phyloP scores from a whole-genome alignment of 30 jellyfish, hydroid and myxozoan genomes.

The Hydractinia echinata region DNA sequence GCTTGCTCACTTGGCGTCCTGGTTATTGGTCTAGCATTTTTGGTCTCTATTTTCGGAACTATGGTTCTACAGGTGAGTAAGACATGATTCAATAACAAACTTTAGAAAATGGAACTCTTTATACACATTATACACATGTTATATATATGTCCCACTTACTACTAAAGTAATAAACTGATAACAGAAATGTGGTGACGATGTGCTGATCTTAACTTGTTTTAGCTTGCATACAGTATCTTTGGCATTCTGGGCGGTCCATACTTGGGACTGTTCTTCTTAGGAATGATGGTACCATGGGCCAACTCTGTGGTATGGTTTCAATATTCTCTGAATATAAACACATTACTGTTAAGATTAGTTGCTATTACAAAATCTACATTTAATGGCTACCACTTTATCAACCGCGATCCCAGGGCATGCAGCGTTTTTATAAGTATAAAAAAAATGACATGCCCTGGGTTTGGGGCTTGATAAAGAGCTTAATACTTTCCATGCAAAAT shows the following conservation, averaged over 20 bases:
- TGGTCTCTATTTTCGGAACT: slow-evolving; percentile 84
- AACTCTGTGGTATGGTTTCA: slow-evolving; percentile 53
- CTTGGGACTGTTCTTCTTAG: slow-evolving; percentile 87
- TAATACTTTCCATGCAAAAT: too few relatives aligned
- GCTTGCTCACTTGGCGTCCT: slow-evolving; percentile 86
- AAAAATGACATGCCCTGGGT: too few relatives aligned
- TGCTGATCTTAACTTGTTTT: background rate
- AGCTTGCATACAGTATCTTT: slow-evolving; percentile 94
- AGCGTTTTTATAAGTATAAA: too few relatives aligned
- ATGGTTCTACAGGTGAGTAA: slow-evolving; percentile 86
- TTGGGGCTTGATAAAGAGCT: too few relatives aligned
- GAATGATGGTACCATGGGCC: slow-evolving; percentile 91
- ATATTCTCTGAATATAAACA: background rate
- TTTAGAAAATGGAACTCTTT: background rate
- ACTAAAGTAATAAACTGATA: background rate
- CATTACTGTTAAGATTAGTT: too few relatives aligned
- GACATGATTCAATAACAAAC: background rate
- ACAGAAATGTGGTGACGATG: background rate
- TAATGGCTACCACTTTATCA: too few relatives aligned
- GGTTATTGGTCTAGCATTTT: slow-evolving; percentile 87
- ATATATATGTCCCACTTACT: background rate
- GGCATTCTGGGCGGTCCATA: slow-evolving; percentile 99
- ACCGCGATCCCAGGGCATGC: too few relatives aligned
- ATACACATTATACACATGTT: background rate
- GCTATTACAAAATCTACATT: too few relatives aligned